Evolutionary conservation across 2,888 invertebrate species (phyloP), one percentile per base, ranked within the genome.

Genomic region (Calameuta filiformis): DNA sequence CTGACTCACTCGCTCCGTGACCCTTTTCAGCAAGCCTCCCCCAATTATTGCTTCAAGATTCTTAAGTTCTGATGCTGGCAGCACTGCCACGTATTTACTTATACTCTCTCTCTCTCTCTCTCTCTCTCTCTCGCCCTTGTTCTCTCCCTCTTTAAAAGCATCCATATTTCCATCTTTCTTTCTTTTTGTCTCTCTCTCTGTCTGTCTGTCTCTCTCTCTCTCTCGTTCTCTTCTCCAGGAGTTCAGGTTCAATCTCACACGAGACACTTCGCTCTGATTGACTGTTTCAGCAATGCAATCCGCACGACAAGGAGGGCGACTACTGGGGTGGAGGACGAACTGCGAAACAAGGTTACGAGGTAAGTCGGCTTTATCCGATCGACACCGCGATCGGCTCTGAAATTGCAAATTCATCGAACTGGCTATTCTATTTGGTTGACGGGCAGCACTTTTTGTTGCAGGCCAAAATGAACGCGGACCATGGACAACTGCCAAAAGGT

Each of bases 401-500:
- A 31, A n/a, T 40, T 40, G 15, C 40, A 69, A 30, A 33, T 69
- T 30, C 11, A 69, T 30, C 15, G 69, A 69, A 33, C 69, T 69
- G 30, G 15, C 12, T 69, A 87, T 90, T 89, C 89, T 89, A 90
- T 87, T 88, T 90, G 85, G 86, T 91, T 87, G 90, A 87, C 86
- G 87, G 85, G 40, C 84, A 91, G 91, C 91, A 91, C 86, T 90
- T 91, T 89, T 83, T 91, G 90, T 92, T 92, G 83, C 91, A 92
- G 91, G 93, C 93, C 78, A 93, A 93, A 87, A 93, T 93, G 93
- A 93, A 92, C 85, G 90, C 91, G 77, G 92, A 92, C 84, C 92
- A 92, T 77, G 86, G 87, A 77, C 93, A 93, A 84, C 91, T 93
- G 92, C 93, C 93, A 84, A 93, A 93, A 92, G 93, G 93, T 93